phyloP scores from a whole-genome alignment of 2,888 invertebrate genomes.

The Macropis europaea region DNA sequence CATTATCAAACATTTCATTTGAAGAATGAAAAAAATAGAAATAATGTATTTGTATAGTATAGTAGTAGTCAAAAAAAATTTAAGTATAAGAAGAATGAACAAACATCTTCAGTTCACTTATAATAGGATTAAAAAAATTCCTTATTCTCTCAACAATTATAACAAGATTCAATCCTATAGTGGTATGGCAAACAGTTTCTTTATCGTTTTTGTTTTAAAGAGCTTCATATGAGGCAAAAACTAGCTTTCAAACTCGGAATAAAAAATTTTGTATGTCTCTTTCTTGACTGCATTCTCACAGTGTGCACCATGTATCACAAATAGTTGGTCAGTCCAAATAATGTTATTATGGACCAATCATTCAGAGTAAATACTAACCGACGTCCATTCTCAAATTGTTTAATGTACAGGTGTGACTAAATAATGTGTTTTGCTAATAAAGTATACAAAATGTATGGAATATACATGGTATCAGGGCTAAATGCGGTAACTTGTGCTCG shows the following conservation, averaged over 20 bases:
- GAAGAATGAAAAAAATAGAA: constrained; percentile 10
- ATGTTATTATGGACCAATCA: constrained; percentile 53
- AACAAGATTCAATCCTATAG: constrained; percentile 32
- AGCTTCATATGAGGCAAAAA: constrained; percentile 41
- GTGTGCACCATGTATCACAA: constrained; percentile 60
- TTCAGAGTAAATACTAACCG: constrained; percentile 54
- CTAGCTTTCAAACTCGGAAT: constrained; percentile 53
- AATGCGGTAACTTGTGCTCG: constrained; percentile 60
- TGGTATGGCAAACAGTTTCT: constrained; percentile 30
- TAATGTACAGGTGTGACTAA: constrained; percentile 59
- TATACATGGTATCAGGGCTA: constrained; percentile 63
- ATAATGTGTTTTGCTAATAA: constrained; percentile 64
- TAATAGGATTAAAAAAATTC: constrained; percentile 30
- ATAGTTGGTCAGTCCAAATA: constrained; percentile 60
- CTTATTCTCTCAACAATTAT: constrained; percentile 27
- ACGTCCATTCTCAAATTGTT: constrained; percentile 45
- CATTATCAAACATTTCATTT: constrained; percentile 15
- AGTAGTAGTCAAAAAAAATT: constrained; percentile 20
- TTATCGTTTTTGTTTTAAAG: constrained; percentile 25
- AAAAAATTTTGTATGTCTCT: constrained; percentile 42
- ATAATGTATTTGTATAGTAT: constrained; percentile 23
- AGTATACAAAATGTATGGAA: constrained; percentile 70
- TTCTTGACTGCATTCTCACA: constrained; percentile 51
- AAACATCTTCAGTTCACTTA: constrained; percentile 45
- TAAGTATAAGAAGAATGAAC: constrained; percentile 30